phyloP scores from a whole-genome alignment of 2,888 invertebrate species.

The Eutolmus rufibarbis region DNA sequence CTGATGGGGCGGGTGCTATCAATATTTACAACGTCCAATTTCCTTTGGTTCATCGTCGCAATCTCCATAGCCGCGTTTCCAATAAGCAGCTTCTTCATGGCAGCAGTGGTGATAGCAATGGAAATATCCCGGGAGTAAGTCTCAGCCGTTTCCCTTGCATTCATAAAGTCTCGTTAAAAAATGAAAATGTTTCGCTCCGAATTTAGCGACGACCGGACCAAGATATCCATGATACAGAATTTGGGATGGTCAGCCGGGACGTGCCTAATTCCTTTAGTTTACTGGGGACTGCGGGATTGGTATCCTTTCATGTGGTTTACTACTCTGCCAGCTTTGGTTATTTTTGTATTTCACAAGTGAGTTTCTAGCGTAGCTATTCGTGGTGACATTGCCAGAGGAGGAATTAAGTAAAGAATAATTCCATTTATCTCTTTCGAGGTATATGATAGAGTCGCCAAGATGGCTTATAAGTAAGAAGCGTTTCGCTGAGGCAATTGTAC shows the following conservation, averaged over 20 bases:
- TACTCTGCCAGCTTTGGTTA: conserved; percentile 62
- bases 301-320: conserved; percentile 64
- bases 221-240: conserved; percentile 65
- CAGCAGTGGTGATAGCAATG: conserved; percentile 65
- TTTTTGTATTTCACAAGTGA: conserved; percentile 64
- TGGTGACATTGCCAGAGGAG: not conserved
- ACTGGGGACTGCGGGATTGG: conserved; percentile 66
- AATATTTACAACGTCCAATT: conserved; percentile 60
- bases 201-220: conserved; percentile 63
- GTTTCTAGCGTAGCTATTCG: conserved; percentile 47
- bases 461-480: conserved; percentile 69
- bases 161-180: not conserved
- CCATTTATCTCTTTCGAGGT: conserved; percentile 57
- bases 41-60: conserved; percentile 62
- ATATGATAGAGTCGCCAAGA: conserved; percentile 71
- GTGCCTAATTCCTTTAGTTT: conserved; percentile 64
- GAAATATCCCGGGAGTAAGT: conserved; percentile 65
- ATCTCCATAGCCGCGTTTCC: conserved; percentile 63
- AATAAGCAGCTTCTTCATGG: conserved; percentile 63
- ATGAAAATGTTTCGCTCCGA: not conserved
- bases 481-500: conserved; percentile 63
- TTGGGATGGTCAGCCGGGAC: conserved; percentile 66
- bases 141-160: not conserved
- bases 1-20: conserved; percentile 62
- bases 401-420: not conserved